Base-by-base conservation (phyloP, 2,888 invertebrate genomes). In the Drosophila eohydei region DNA sequence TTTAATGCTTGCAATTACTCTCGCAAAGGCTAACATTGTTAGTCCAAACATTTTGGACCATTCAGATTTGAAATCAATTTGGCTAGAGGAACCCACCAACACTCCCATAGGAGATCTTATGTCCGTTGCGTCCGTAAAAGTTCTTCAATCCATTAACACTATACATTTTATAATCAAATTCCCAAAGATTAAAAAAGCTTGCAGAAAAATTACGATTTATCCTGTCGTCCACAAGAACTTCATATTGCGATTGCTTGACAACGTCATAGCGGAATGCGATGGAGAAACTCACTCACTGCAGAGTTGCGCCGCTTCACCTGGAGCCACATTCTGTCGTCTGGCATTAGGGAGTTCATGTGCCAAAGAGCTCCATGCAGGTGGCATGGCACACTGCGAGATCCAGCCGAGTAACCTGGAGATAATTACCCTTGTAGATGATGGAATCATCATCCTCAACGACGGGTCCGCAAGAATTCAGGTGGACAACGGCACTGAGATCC, bases 271-370 rank as follows among this genome's bases (percentile, higher is more conserved):
- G 1, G 21, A 21, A 21, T 21, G 21, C 21, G 21, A 21, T 21
- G 21, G 21, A 21, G 21, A 21, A 21, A 21, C 21, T 1, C 21
- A 21, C 21, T 21, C 21, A 21, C 21, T 21, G 21, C 21, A 21
- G 21, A 21, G 21, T 21, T 21, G 21, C 21, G 21, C 21, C 21
- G 21, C 21, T 21, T 21, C 32, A 44, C 44, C 26, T 44, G 44
- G 44, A 44, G 44, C 26, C 44, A 44, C 46, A 46, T 46, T 28
- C 28, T 46, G 46, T 28, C 46, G 46, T 26, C 46, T 46, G 46
- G 46, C 46, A 28, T 11, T 46, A 28, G 46, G 28, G 28, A 46
- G 46, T 46, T 46, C 26, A 46, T 46, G 46, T 46, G 46, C 46
- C 46, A 46, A 46, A 46, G 28, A 46, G 46, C 46, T 36, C 12